phyloP scores from a whole-genome alignment of 2,888 invertebrate species.

The Tenthredo livida region DNA sequence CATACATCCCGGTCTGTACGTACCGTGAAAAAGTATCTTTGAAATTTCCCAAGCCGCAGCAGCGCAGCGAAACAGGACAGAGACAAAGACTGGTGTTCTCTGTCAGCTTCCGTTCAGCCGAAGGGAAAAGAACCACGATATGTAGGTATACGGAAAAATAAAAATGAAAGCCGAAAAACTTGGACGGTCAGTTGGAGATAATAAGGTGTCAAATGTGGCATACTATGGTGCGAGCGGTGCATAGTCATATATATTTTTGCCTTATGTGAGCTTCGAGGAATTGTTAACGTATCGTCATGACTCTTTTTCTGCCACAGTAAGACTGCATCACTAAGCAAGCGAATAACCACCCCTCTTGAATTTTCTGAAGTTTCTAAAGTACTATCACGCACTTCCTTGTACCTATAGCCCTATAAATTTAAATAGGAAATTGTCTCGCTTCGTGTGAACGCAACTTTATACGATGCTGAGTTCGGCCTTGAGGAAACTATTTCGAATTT shows the following conservation, averaged over 20 bases:
- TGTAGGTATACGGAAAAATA: not conserved
- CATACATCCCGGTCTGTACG: slow-evolving; percentile 21
- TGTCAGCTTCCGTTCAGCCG: not conserved
- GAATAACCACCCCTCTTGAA: too few relatives aligned
- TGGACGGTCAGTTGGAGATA: not conserved
- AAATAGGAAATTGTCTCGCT: not conserved
- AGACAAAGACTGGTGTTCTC: slow-evolving; percentile 9
- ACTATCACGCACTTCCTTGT: too few relatives aligned
- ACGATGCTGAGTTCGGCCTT: not conserved
- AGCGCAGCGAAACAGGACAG: not conserved
- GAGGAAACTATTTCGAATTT: slow-evolving; percentile 33
- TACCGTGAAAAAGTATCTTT: slow-evolving; percentile 30
- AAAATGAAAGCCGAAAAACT: not conserved
- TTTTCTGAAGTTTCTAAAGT: too few relatives aligned
- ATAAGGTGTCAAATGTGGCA: slow-evolving; percentile 32
- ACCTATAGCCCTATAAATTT: not conserved
- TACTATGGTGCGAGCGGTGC: not conserved
- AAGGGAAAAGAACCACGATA: not conserved
- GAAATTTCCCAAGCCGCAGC: slow-evolving; percentile 22
- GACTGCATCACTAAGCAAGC: too few relatives aligned
- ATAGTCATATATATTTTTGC: not conserved
- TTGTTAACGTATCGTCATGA: not conserved
- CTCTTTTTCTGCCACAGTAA: not conserved
- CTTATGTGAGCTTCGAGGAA: not conserved
- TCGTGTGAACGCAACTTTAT: not conserved